phyloP scores from a whole-genome alignment of 2,113 vertebrate species.

The Caretta caretta region DNA sequence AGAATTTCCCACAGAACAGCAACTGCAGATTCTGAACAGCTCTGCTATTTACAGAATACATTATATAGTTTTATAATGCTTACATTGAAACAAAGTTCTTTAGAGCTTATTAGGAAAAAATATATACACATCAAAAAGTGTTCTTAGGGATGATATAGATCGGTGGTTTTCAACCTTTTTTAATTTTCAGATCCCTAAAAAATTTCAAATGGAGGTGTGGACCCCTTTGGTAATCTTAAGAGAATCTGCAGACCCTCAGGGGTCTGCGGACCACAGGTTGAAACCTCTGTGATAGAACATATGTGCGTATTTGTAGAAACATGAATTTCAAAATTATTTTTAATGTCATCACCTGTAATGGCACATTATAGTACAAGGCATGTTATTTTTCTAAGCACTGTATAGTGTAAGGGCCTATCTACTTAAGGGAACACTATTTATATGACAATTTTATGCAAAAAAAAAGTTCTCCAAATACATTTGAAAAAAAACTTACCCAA shows the following conservation, averaged over 20 bases:
- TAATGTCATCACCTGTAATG: neutral
- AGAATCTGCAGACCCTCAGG: too few relatives aligned
- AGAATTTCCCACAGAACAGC: neutral
- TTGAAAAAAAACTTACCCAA: neutral
- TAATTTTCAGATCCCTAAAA: neutral
- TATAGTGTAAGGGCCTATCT: neutral
- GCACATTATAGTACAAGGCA: neutral
- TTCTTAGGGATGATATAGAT: neutral
- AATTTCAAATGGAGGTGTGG: neutral
- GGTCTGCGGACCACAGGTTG: too few relatives aligned
- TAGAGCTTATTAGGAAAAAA: neutral
- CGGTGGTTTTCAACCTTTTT: neutral
- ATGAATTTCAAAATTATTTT: neutral
- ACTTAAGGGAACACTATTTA: neutral
- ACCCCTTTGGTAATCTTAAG: neutral
- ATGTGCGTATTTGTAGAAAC: neutral
- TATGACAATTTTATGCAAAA: neutral
- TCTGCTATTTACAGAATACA: neutral
- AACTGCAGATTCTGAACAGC: neutral
- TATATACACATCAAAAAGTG: neutral
- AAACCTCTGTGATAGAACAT: too few relatives aligned
- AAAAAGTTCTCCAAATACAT: neutral
- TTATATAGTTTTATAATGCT: neutral
- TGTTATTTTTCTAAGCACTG: neutral
- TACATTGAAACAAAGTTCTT: neutral